A percentile compares a stretch with the other conserved stretches of the same genome.
phyloP scores from a whole-genome alignment of 2,888 invertebrate species.

The Homarus gammarus region DNA sequence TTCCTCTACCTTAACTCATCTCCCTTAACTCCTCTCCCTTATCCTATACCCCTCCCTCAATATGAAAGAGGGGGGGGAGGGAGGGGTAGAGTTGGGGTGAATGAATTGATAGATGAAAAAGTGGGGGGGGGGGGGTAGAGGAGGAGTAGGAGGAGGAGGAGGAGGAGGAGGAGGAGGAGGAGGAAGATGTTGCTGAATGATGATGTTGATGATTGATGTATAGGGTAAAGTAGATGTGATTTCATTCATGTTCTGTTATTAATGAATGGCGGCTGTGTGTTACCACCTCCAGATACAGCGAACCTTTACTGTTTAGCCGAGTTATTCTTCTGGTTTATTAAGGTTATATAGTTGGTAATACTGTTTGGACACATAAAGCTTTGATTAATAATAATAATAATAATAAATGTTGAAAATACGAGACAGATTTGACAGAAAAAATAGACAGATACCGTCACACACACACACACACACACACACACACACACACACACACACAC shows the following conservation, averaged over 20 bases:
- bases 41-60: not conserved
- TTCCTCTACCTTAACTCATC: not conserved
- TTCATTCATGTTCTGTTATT: conserved; percentile 47
- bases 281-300: too few species aligned
- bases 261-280: conserved; percentile 7
- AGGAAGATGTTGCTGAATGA: not conserved
- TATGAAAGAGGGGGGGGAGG: conserved; percentile 23
- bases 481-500: conserved; percentile 35
- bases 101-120: not conserved
- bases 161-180: not conserved
- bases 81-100: not conserved
- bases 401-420: too few species aligned
- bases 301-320: too few species aligned
- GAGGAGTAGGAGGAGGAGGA: not conserved
- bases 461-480: conserved; percentile 31
- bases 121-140: too few species aligned
- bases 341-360: too few species aligned
- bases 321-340: too few species aligned
- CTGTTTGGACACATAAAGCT: too few species aligned
- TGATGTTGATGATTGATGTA: not conserved
- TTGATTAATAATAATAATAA: too few species aligned
- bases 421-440: too few species aligned
- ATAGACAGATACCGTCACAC: too few species aligned
- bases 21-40: not conserved
- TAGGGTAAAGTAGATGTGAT: conserved; percentile 21